Conservation (phyloP, 2,888 invertebrate species). For the Germaria angustata region DNA sequence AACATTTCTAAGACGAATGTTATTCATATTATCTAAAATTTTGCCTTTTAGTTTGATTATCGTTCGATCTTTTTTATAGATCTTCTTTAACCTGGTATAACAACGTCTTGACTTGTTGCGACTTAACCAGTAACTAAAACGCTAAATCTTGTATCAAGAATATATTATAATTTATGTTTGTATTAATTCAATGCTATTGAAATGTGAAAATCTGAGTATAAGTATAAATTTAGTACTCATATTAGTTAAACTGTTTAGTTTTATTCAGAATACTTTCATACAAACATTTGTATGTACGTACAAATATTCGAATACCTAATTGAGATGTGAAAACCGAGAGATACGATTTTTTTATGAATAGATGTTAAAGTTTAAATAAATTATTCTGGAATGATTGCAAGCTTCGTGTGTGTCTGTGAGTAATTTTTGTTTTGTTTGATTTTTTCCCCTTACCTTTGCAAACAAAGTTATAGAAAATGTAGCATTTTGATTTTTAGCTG, state of each 20-base stretch:
- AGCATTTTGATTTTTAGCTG: no score
- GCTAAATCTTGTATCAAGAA: conserved; percentile 19
- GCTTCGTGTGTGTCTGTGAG: no score
- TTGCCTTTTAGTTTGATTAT: not conserved
- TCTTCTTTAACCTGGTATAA: not conserved
- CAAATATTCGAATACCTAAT: not conserved
- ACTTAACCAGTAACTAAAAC: conserved; percentile 44
- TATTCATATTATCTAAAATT: conserved; percentile 36
- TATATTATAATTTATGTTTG: not conserved
- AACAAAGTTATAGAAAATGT: no score
- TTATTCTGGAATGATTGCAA: not conserved
- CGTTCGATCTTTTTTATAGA: not conserved
- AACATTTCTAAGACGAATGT: conserved; percentile 45
- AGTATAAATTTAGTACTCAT: not conserved
- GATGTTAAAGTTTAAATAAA: conserved; percentile 38
- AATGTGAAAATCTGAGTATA: conserved; percentile 19
- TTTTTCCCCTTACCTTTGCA: no score
- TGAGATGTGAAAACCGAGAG: not conserved
- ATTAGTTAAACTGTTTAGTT: not conserved
- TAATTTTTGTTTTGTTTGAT: no score
- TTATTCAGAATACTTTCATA: not conserved
- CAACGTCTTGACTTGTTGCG: conserved; percentile 50
- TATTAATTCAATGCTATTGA: conserved; percentile 32
- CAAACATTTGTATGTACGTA: not conserved
- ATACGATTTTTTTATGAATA: conserved; percentile 12